A percentile compares a stretch with the other conserved stretches of the same genome.
Evolutionary conservation across 2,888 invertebrate genomes (phyloP).

Genomic region (Calliscelio sp.): DNA sequence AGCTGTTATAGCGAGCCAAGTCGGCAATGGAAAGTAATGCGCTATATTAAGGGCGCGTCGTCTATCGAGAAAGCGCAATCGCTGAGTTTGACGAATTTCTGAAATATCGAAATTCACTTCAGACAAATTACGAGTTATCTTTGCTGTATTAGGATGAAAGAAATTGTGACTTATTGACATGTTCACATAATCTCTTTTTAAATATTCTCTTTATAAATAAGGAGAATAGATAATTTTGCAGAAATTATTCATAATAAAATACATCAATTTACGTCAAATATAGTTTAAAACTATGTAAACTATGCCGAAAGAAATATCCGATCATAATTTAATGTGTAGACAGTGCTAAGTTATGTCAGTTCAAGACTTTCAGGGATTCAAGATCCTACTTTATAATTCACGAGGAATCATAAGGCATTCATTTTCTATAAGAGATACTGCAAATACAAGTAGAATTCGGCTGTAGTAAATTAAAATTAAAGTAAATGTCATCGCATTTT

Average conservation of each 20-base stretch:
- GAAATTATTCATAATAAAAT: too few species aligned
- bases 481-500: too few species aligned
- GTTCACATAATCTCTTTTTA: too few species aligned
- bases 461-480: too few species aligned
- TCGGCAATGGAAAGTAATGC: conserved; percentile 38
- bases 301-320: background rate
- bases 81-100: conserved; percentile 12
- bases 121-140: conserved; percentile 10
- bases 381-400: background rate
- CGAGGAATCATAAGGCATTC: conserved; percentile 8
- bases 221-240: too few species aligned
- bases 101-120: conserved; percentile 34
- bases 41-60: conserved; percentile 43
- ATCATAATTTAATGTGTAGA: background rate
- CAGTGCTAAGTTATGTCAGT: background rate
- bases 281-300: background rate
- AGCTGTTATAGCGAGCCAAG: conserved; percentile 48
- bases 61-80: conserved; percentile 20
- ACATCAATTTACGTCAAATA: background rate
- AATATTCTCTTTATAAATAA: too few species aligned
- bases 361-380: background rate
- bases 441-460: too few species aligned
- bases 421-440: background rate
- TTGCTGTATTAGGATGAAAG: too few species aligned
- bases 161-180: too few species aligned